phyloP scores from a whole-genome alignment of 2,797 vertebrate genomes.

The Limnodromus scolopaceus region DNA sequence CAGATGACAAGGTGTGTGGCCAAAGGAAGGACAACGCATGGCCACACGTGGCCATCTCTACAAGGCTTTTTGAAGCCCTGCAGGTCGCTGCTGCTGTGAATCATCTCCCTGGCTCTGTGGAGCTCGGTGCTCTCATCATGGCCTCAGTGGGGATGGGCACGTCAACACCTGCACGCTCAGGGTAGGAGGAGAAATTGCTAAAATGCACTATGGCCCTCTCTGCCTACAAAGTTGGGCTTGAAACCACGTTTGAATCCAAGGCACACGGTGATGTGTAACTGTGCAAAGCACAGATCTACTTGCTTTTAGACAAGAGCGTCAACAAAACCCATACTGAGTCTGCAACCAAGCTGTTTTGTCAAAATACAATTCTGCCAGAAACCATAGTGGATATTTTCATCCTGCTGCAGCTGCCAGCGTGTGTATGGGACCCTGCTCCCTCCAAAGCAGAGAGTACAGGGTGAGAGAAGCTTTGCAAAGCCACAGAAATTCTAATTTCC shows the following conservation, averaged over 20 bases:
- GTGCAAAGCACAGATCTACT: not conserved
- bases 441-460: not conserved
- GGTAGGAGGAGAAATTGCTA: not conserved
- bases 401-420: not conserved
- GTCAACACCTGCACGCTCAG: accelerated
- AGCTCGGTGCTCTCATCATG: not conserved
- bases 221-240: not conserved
- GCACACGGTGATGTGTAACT: not conserved
- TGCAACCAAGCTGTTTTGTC: not conserved
- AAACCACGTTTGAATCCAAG: not conserved
- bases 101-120: accelerated
- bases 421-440: not conserved
- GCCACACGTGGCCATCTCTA: accelerated
- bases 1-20: not conserved
- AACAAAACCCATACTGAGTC: not conserved
- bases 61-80: not conserved
- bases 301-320: not conserved
- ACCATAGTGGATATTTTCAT: not conserved
- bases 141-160: not conserved
- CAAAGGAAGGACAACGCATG: too few relatives aligned
- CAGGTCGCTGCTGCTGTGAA: not conserved
- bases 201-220: not conserved
- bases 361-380: not conserved
- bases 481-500: not conserved
- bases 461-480: not conserved